phyloP scores from a whole-genome alignment of 2,888 invertebrate species.

The Idaea straminata region DNA sequence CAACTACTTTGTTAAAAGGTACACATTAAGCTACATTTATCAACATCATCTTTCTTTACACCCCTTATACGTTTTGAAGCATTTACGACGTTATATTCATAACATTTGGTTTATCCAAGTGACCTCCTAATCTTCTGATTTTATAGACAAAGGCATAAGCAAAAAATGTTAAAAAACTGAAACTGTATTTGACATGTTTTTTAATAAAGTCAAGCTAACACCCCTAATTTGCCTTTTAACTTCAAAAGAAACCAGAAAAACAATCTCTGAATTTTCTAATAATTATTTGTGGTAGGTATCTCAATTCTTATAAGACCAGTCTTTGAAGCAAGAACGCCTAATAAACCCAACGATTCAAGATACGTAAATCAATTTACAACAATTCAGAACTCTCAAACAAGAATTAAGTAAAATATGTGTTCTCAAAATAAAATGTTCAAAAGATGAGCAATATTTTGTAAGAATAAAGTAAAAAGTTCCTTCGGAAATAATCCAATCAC shows the following conservation, averaged over 20 bases:
- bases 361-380: constrained; percentile 1
- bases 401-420: constrained; percentile 9
- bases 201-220: not conserved
- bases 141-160: too few relatives aligned
- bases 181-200: not conserved
- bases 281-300: not conserved
- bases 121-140: too few relatives aligned
- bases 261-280: not conserved
- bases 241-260: not conserved
- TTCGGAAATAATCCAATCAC: constrained; percentile 72
- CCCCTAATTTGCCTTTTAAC: not conserved
- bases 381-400: constrained; percentile 9
- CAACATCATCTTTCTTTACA: too few relatives aligned
- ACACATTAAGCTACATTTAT: too few relatives aligned
- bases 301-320: not conserved
- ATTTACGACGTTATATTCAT: too few relatives aligned
- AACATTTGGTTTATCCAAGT: too few relatives aligned
- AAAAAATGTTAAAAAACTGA: not conserved
- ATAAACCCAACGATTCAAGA: not conserved
- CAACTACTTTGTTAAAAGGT: too few relatives aligned
- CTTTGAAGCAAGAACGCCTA: not conserved
- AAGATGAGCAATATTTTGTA: constrained; percentile 53
- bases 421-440: constrained; percentile 41
- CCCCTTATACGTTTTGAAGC: too few relatives aligned
- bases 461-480: constrained; percentile 55